Percentiles rank a stretch among this genome's conserved stretches.
phyloP scores from a whole-genome alignment of 2,888 invertebrate genomes.

The Ormyrus nitidulus region DNA sequence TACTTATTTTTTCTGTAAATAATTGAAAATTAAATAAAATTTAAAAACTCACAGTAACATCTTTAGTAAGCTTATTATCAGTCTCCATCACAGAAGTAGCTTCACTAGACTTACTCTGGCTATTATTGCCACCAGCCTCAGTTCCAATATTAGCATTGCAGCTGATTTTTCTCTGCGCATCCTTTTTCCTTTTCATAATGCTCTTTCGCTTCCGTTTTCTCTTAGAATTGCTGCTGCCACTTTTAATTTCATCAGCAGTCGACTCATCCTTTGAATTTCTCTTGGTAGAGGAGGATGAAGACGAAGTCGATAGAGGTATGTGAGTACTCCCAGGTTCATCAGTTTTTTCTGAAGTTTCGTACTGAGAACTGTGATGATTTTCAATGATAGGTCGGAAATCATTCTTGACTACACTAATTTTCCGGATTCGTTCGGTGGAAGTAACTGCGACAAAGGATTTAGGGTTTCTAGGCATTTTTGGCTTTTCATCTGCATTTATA shows the following conservation, averaged over 20 bases:
- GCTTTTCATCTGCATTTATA: conserved; percentile 76
- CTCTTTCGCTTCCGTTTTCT: conserved; percentile 88
- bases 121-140: conserved; percentile 63
- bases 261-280: conserved; percentile 70
- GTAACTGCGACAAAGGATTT: conserved; percentile 77
- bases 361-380: conserved; percentile 60
- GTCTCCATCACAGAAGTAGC: conserved; percentile 33
- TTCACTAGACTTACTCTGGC: conserved; percentile 63
- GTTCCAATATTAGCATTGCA: conserved; percentile 63
- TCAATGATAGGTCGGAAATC: conserved; percentile 81
- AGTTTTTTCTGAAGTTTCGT: conserved; percentile 65
- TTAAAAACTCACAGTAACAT: conserved; percentile 60
- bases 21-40: not conserved
- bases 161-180: conserved; percentile 81
- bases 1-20: not conserved
- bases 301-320: conserved; percentile 44
- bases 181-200: conserved; percentile 86
- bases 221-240: conserved; percentile 78
- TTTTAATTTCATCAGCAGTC: conserved; percentile 68
- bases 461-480: conserved; percentile 63
- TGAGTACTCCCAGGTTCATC: conserved; percentile 59
- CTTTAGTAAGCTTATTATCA: conserved; percentile 23
- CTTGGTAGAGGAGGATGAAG: conserved; percentile 49
- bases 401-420: conserved; percentile 80
- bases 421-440: conserved; percentile 78